Evolutionary conservation across 2,113 vertebrate species (phyloP).

Genomic region (Tupaia chinensis): DNA sequence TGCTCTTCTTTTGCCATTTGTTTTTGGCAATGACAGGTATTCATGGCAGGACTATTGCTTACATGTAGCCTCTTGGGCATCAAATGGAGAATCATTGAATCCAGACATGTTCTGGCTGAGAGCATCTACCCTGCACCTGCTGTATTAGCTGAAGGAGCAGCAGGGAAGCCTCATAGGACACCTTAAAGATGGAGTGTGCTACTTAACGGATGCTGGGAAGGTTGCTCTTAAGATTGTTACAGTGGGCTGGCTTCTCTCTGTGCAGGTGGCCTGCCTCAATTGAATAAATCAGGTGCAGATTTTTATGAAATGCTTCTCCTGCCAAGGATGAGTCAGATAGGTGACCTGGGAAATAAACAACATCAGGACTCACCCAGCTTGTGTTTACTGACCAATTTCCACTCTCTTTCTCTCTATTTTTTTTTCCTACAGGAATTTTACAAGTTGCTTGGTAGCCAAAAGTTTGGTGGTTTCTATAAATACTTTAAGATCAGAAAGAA

Average conservation of each 20-base stretch:
- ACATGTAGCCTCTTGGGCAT: background rate
- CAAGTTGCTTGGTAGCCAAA: background rate
- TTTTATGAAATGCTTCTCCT: background rate
- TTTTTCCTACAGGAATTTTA: background rate
- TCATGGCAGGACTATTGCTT: background rate
- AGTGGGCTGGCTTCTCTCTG: background rate
- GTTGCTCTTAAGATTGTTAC: background rate
- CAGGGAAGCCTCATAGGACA: background rate
- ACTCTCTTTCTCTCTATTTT: background rate
- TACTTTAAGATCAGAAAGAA: slow-evolving; percentile 53
- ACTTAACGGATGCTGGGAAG: background rate
- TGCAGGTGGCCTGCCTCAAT: background rate
- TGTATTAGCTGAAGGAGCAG: background rate
- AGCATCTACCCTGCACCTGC: background rate
- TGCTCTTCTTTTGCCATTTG: background rate
- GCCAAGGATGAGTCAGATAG: background rate
- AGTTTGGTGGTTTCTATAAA: slow-evolving; percentile 32
- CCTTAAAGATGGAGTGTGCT: background rate
- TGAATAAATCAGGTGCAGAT: background rate
- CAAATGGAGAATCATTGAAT: background rate
- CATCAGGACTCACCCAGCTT: background rate
- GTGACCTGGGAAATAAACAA: background rate
- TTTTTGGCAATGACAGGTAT: background rate
- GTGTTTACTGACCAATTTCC: background rate
- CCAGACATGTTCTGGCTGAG: background rate